These are phyloP conservation scores for Drosophila ananassae DNA, from an alignment of 1,140 invertebrate species.

Conservation along the genomic window DNA sequence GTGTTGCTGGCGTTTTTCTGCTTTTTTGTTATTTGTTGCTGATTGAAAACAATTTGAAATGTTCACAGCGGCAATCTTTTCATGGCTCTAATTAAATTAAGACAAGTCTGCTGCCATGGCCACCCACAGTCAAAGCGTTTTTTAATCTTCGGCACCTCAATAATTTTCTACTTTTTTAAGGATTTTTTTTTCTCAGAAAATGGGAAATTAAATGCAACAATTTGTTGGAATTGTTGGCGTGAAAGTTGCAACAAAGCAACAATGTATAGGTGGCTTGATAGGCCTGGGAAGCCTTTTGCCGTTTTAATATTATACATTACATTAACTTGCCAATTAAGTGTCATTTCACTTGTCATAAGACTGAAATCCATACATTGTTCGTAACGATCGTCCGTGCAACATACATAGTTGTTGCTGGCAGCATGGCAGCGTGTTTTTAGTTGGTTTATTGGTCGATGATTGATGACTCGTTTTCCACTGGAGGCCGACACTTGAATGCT, in stretches of 20 bases:
- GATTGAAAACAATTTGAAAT: constrained; percentile 70
- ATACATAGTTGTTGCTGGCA: constrained; percentile 39
- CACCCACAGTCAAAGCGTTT: constrained; percentile 20
- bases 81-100: constrained; percentile 65
- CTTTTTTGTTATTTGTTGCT: constrained; percentile 63
- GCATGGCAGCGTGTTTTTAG: constrained; percentile 39
- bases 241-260: constrained; percentile 51
- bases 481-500: constrained; percentile 65
- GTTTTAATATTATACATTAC: constrained; percentile 67
- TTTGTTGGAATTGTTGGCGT: constrained; percentile 66
- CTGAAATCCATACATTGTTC: constrained; percentile 15
- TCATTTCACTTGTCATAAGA: constrained; percentile 65
- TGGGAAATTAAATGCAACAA: constrained; percentile 56
- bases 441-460: constrained; percentile 29
- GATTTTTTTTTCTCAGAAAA: not conserved
- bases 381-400: constrained; percentile 15
- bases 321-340: constrained; percentile 46
- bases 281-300: constrained; percentile 18
- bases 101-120: constrained; percentile 33
- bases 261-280: constrained; percentile 8
- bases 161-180: not conserved
- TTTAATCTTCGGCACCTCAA: constrained; percentile 3
- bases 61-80: constrained; percentile 37
- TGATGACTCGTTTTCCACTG: constrained; percentile 60
- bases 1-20: constrained; percentile 48